phyloP scores from a whole-genome alignment of 2,888 invertebrate species.

The Netelia melanura region DNA sequence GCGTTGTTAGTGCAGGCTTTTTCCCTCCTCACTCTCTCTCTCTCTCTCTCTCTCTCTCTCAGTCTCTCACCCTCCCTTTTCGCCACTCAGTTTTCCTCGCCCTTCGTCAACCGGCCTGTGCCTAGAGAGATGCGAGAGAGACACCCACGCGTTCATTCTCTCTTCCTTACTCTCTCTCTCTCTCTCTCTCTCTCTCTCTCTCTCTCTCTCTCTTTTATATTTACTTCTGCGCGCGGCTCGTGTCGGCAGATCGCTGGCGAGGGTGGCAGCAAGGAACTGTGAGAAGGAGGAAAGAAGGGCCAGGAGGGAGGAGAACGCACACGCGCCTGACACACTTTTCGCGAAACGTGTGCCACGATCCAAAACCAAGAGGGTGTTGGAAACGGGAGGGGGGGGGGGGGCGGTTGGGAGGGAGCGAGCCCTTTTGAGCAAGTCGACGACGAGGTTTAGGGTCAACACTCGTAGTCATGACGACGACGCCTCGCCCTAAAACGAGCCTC shows the following conservation, averaged over 20 bases:
- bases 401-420: slow-evolving; percentile 19
- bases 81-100: background rate
- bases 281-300: slow-evolving; percentile 55
- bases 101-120: background rate
- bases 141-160: slow-evolving; percentile 58
- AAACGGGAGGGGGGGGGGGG: slow-evolving; percentile 49
- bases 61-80: background rate
- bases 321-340: slow-evolving; percentile 77
- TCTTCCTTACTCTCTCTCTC: background rate
- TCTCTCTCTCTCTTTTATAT: background rate
- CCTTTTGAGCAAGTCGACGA: slow-evolving; percentile 66
- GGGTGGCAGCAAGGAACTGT: background rate
- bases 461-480: slow-evolving; percentile 81
- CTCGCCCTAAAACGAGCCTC: slow-evolving; percentile 70
- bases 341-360: slow-evolving; percentile 74
- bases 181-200: no score
- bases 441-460: slow-evolving; percentile 80
- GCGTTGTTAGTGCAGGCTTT: slow-evolving; percentile 65
- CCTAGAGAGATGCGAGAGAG: background rate
- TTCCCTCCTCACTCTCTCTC: slow-evolving; percentile 20
- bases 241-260: background rate
- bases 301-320: slow-evolving; percentile 65
- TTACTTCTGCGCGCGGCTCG: background rate
- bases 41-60: slow-evolving; percentile 9
- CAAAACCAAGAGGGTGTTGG: slow-evolving; percentile 62